Evolutionary conservation across 2,888 invertebrate species (phyloP), one percentile per base, ranked within the genome.

Genomic region (Microctonus hyperodae): DNA sequence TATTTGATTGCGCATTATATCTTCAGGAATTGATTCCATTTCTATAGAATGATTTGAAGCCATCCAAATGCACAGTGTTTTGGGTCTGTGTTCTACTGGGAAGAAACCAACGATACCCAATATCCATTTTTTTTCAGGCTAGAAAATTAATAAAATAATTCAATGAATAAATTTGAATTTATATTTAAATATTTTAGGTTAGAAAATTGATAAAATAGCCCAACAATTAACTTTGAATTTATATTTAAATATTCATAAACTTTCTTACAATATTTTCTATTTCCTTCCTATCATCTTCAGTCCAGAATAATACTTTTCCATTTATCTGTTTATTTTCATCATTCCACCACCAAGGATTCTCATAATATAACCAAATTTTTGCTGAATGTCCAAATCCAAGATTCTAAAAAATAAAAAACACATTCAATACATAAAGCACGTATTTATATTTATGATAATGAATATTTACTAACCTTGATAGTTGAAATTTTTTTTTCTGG

Each of bases 291-390:
- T 89, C 88, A 60, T 85, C 81, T 7, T 88, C 82, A 10, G 84
- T 86, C 90, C 90, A 91, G 1, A 90, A 65, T 22, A 90, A 82
- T 67, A 85, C 86, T 68, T 89, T 88, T 0, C 22, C 9, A 11
- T 28, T 9, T 7, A 16, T n/a, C n/a, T n/a, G 11, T 22, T n/a
- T 44, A 59, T 48, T 35, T 50, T 59, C 16, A n/a, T 65, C 60
- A 25, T 62, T 16, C 0, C 35, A 23, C 91, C 92, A 92, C 90
- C 92, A 92, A 2, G 85, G 84, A 7, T 85, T 76, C 0, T 88
- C 84, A 79, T 90, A 93, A 40, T 86, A 85, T 0, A 93, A 74
- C 59, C 89, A 87, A 31, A 93, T 87, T 84, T 93, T 93, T 69
- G 89, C 87, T 0, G 90, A 89, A 0, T 87, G 87, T 0, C 92